Percentiles rank a stretch among this genome's conserved stretches.
Conservation (phyloP, 2,888 invertebrate genomes). For the Diaphora mendica region DNA sequence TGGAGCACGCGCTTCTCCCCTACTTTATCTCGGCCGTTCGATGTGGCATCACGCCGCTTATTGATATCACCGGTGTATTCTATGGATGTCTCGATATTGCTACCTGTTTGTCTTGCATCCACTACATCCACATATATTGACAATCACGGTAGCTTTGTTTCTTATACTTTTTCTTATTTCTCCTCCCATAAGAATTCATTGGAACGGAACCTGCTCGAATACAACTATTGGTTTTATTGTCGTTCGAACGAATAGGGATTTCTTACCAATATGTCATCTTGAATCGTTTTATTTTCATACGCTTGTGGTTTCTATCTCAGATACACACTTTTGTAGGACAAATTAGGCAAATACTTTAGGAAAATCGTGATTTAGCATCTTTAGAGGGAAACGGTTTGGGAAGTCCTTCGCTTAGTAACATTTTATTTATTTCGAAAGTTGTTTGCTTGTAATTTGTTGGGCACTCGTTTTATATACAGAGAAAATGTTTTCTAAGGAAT, state of each 20-base stretch:
- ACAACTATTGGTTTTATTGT: constrained; percentile 69
- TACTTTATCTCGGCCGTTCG: constrained; percentile 59
- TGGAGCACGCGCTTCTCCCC: constrained; percentile 65
- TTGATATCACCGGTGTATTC: constrained; percentile 69
- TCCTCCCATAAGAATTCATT: constrained; percentile 63
- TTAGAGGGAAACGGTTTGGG: constrained; percentile 44
- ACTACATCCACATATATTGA: constrained; percentile 58
- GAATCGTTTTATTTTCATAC: constrained; percentile 62
- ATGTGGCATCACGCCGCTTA: constrained; percentile 61
- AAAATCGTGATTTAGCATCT: constrained; percentile 42
- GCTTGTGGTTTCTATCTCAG: constrained; percentile 53
- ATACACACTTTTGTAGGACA: constrained; percentile 41
- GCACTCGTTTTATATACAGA: constrained; percentile 53
- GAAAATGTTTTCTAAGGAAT: constrained; percentile 55
- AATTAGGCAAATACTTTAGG: constrained; percentile 41
- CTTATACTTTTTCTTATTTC: constrained; percentile 68
- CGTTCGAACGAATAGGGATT: constrained; percentile 56
- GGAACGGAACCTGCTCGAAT: constrained; percentile 58
- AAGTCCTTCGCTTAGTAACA: constrained; percentile 37
- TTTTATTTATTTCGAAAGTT: constrained; percentile 55
- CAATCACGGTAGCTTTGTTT: constrained; percentile 62
- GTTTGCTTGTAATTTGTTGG: constrained; percentile 56
- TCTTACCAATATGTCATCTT: constrained; percentile 58
- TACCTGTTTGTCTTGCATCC: constrained; percentile 76
- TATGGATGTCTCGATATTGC: constrained; percentile 71